phyloP scores from a whole-genome alignment of 2,113 vertebrate genomes.

The Oreochromis spilurus region DNA sequence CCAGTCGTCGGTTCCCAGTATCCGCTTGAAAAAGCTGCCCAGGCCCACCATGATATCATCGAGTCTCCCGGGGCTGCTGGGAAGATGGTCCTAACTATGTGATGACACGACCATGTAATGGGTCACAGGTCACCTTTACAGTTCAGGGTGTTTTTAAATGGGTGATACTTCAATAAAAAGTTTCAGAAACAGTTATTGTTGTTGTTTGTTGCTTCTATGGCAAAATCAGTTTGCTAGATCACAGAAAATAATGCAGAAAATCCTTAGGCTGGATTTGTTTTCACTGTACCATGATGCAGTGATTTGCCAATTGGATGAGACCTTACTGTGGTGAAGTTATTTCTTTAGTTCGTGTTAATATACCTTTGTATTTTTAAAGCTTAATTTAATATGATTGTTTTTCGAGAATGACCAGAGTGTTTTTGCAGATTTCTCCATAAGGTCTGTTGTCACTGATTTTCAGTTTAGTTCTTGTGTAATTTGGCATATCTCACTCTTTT shows the following conservation, averaged over 20 bases:
- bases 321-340: not conserved
- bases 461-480: not conserved
- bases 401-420: not conserved
- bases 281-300: accelerated
- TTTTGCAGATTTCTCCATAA: not conserved
- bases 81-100: slow-evolving; percentile 57
- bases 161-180: not conserved
- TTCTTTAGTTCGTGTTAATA: not conserved
- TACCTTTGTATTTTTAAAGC: not conserved
- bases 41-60: slow-evolving; percentile 63
- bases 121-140: not conserved
- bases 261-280: not conserved
- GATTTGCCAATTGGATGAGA: not conserved
- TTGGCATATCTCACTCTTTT: not conserved
- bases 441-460: not conserved
- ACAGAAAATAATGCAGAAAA: not conserved
- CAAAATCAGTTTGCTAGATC: not conserved
- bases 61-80: slow-evolving; percentile 51
- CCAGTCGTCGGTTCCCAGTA: slow-evolving; percentile 42
- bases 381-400: not conserved
- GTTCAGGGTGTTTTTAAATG: not conserved
- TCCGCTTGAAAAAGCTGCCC: slow-evolving; percentile 31
- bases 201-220: not conserved
- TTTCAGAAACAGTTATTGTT: not conserved
- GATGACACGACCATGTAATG: not conserved